Conservation (phyloP, 2,888 invertebrate species). For the Hylaea fasciaria region DNA sequence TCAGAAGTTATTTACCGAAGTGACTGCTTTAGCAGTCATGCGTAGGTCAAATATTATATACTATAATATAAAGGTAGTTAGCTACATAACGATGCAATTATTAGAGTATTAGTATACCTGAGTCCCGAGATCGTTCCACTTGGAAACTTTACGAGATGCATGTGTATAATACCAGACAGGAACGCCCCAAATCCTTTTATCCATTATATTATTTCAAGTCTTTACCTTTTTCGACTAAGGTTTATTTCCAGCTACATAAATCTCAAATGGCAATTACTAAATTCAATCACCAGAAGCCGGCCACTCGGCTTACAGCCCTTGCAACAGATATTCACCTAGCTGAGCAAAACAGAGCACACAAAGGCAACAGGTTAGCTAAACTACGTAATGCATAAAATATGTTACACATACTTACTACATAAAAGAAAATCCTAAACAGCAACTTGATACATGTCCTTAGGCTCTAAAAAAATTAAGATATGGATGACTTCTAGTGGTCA, state of each 20-base stretch:
- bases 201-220: neutral
- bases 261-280: neutral
- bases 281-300: constrained; percentile 2
- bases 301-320: constrained; percentile 11
- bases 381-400: constrained; percentile 6
- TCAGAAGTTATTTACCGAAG: constrained; percentile 5
- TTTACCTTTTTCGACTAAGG: neutral
- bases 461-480: neutral
- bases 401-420: neutral
- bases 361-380: constrained; percentile 29
- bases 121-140: constrained; percentile 1
- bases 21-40: constrained; percentile 11
- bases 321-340: constrained; percentile 29
- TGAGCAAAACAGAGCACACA: constrained; percentile 43
- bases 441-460: constrained; percentile 2
- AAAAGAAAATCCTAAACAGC: constrained; percentile 2
- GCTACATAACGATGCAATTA: constrained; percentile 4
- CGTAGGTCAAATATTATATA: neutral
- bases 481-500: neutral
- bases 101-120: constrained; percentile 10
- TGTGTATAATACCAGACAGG: neutral
- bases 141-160: neutral
- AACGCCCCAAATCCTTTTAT: constrained; percentile 4
- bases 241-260: constrained; percentile 2
- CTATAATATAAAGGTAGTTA: neutral